Evolutionary conservation across 2,113 vertebrate species (phyloP).

Genomic region (Aleadryas rufinucha): DNA sequence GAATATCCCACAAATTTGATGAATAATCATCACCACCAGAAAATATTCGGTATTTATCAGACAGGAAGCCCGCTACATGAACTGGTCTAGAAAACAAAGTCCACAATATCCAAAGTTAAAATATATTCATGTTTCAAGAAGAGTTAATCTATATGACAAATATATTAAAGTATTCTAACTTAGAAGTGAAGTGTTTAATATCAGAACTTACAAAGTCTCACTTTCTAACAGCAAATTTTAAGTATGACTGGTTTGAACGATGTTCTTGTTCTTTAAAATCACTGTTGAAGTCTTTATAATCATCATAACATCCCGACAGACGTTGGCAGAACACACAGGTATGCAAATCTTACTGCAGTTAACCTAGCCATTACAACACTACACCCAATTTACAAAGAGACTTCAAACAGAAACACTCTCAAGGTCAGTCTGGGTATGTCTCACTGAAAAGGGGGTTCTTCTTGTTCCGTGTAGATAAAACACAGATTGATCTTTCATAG

Average conservation of each 20-base stretch:
- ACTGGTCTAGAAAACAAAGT: constrained; percentile 80
- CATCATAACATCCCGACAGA: accelerated
- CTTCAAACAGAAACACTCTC: neutral
- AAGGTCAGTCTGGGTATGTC: too few relatives aligned
- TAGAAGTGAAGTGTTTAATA: neutral
- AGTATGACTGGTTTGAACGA: neutral
- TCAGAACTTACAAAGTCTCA: neutral
- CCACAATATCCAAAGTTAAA: neutral
- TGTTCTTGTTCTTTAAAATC: neutral
- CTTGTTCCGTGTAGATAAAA: accelerated
- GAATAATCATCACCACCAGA: constrained; percentile 93
- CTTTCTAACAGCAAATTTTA: neutral
- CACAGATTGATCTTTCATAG: accelerated
- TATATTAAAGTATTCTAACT: neutral
- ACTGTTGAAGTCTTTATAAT: neutral
- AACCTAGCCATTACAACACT: neutral
- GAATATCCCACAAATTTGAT: constrained; percentile 90
- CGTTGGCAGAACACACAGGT: neutral
- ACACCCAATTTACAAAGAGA: neutral
- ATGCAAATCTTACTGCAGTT: neutral
- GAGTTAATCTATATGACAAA: neutral
- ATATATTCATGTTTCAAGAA: neutral
- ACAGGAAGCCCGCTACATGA: constrained; percentile 87
- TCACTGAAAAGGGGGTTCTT: neutral
- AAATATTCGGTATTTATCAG: constrained; percentile 86